These are phyloP conservation scores for Eospalax fontanierii DNA, from an alignment of 2,797 vertebrate genomes.

Conservation along the genomic window DNA sequence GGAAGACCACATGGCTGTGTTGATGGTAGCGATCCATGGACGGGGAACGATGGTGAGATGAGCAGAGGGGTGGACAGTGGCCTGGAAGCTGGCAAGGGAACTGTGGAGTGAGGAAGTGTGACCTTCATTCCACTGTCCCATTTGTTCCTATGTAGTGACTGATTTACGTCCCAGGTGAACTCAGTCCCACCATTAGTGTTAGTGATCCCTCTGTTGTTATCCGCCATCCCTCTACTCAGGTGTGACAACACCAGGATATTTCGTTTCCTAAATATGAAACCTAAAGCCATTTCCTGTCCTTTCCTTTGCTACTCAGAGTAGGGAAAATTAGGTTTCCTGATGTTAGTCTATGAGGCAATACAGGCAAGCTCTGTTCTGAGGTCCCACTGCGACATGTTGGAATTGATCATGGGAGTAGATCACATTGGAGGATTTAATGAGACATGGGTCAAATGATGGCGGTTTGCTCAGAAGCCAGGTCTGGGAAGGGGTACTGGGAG, in stretches of 20 bases:
- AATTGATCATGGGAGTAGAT: neutral
- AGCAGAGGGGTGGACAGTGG: slow-evolving; percentile 53
- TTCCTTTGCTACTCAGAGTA: slow-evolving; percentile 11
- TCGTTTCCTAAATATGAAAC: slow-evolving; percentile 73
- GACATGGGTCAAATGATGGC: neutral
- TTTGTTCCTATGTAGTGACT: slow-evolving; percentile 65
- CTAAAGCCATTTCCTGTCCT: slow-evolving; percentile 54
- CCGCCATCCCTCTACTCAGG: slow-evolving; percentile 61
- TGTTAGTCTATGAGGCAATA: neutral
- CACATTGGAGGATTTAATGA: slow-evolving; percentile 36
- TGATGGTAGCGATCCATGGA: slow-evolving; percentile 20
- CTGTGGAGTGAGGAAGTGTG: too few relatives aligned
- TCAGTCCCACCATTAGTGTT: slow-evolving; percentile 67
- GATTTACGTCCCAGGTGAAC: slow-evolving; percentile 55
- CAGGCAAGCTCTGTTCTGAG: slow-evolving; percentile 13
- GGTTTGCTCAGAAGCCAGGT: neutral
- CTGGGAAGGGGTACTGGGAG: neutral
- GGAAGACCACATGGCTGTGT: neutral
- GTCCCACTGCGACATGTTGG: neutral
- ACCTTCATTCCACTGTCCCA: slow-evolving; percentile 71
- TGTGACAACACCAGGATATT: neutral
- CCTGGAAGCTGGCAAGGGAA: slow-evolving; percentile 67
- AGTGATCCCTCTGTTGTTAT: slow-evolving; percentile 62
- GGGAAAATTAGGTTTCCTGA: neutral
- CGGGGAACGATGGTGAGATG: slow-evolving; percentile 14